Evolutionary conservation across 2,888 invertebrate genomes (phyloP), one percentile per base, ranked within the genome.

Genomic region (Scaptodrosophila latifasciaeformis): DNA sequence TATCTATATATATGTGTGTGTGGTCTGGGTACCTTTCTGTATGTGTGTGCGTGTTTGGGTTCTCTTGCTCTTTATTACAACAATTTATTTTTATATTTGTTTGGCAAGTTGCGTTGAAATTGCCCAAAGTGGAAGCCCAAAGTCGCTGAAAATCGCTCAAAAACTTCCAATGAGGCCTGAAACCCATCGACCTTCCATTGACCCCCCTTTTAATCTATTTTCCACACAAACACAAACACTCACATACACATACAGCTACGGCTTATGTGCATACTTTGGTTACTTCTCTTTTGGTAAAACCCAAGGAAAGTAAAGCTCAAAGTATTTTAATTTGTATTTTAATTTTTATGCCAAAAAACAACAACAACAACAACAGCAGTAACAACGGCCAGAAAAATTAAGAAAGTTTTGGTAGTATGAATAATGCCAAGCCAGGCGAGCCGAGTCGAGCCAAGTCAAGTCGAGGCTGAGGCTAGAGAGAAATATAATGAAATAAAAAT

Each of bases 31-130:
- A 5, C 45, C 12, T 35, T n/a, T 49, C 1, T 48, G 24, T 62
- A 12, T 47, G 19, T 51, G 40, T 49, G 15, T 59, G 15, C 50
- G 45, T 49, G 48, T 59, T 9, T 58, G 54, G 43, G 68, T 39
- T 50, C 47, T 53, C 47, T 54, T 34, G 59, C 65, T 52, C 64
- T 64, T 62, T 65, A 70, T 78, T 61, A 59, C 53, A 78, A 70
- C 78, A 75, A 78, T 78, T 75, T 75, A 68, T 81, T 75, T 75
- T 81, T 75, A 75, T 75, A 78, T 70, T 75, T 75, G 79, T 75
- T 81, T 75, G 75, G 64, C 72, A 78, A 75, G 68, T 81, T 81
- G 75, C 54, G 62, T 78, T 63, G 70, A 75, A 75, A 75, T 75
- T 59, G 75, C 65, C 61, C 60, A 76, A 57, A 57, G 56, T 52